Percentiles rank a stretch among this genome's conserved stretches.
phyloP scores from a whole-genome alignment of 2,113 vertebrate genomes.

The Uria lomvia region DNA sequence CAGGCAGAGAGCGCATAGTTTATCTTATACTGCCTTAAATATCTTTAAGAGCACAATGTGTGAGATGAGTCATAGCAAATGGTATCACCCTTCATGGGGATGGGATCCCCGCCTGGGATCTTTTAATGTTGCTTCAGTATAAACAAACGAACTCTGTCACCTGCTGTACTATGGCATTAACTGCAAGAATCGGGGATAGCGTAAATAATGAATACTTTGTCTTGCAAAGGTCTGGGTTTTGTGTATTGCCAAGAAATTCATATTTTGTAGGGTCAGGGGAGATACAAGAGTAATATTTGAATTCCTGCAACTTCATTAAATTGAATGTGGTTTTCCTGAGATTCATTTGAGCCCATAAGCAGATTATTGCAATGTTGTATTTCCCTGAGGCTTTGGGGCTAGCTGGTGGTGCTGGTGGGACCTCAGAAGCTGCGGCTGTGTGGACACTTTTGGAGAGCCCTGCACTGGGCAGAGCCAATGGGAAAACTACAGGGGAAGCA shows the following conservation, averaged over 20 bases:
- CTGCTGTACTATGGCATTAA: neutral
- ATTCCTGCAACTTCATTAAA: neutral
- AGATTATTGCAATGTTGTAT: neutral
- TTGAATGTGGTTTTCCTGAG: neutral
- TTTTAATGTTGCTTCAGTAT: neutral
- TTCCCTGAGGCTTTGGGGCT: neutral
- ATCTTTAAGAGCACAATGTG: neutral
- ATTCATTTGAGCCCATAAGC: neutral
- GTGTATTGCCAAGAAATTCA: neutral
- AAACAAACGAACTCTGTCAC: neutral
- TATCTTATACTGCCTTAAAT: neutral
- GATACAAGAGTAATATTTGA: neutral
- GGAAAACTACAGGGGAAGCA: neutral
- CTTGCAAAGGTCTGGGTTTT: neutral
- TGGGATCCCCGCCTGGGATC: neutral
- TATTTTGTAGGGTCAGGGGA: neutral
- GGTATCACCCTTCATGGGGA: neutral
- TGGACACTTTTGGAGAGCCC: neutral
- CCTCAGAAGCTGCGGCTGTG: neutral
- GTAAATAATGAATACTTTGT: rapidly evolving
- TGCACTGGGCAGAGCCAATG: neutral
- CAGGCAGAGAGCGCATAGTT: neutral
- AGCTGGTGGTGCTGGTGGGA: neutral
- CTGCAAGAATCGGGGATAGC: rapidly evolving
- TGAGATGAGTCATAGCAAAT: neutral